Base-by-base conservation (phyloP, 2,888 invertebrate species). In the Crepidodera aurea region DNA sequence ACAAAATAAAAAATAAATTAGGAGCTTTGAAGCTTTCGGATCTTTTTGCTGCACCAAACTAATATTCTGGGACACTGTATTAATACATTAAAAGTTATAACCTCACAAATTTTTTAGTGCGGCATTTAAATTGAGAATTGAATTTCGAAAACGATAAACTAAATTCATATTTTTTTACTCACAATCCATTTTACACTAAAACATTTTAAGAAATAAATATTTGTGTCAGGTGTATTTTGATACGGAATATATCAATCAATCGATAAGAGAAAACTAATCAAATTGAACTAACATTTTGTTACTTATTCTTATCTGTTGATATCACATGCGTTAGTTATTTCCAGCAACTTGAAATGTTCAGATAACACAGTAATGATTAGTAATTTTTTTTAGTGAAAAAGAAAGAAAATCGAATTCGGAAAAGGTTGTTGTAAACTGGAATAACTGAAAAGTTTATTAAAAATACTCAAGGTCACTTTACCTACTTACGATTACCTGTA, bases 391-490 rank as follows among this genome's bases (percentile, higher is more conserved):
- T 32, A 10, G 8, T 32, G 4, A 32, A 6, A 34, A 12, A 13
- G 12, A 12, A 34, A 34, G 13, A 34, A 13, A 34, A 29, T 10
- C 10, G 12, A 12, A n/a, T 44, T 22, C n/a, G 2, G 13, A 44
- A 44, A 8, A 13, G 22, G 1, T 6, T 42, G 42, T 3, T 6
- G n/a, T 22, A n/a, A 44, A 19, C 22, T 44, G 8, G 13, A 44
- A 22, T 44, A 19, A 44, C 4, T 44, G 44, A 22, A 44, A 44
- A 22, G 25, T 44, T 34, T 12, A 34, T 13, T 34, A 12, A 44
- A 44, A 44, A 2, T 44, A 44, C 13, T 44, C 44, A 44, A 44
- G 44, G 44, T 22, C 22, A 13, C 44, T 1, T 42, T 15, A 42
- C 10, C 16, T 34, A 42, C 10, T 42, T 34, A 34, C 13, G 12